phyloP scores from a whole-genome alignment of 1,140 invertebrate genomes.

The Drosophila erecta region DNA sequence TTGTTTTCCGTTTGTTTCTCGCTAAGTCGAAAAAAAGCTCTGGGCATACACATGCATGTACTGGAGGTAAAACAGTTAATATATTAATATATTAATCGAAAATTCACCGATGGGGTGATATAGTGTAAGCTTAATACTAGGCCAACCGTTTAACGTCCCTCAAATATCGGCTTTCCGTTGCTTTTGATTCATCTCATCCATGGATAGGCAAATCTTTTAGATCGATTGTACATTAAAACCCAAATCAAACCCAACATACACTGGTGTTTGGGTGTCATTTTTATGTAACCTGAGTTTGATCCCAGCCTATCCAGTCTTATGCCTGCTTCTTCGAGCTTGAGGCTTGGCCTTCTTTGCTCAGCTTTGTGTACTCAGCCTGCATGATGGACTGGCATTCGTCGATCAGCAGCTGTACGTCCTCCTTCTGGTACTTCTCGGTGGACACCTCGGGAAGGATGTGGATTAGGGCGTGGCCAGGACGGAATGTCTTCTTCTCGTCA shows the following conservation, averaged over 20 bases:
- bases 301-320: constrained; percentile 31
- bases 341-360: constrained; percentile 85
- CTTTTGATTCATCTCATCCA: constrained; percentile 33
- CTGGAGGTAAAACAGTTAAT: constrained; percentile 48
- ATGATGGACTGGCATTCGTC: constrained; percentile 88
- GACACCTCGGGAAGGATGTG: constrained; percentile 90
- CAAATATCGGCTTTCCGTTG: constrained; percentile 25
- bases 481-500: constrained; percentile 89
- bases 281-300: constrained; percentile 60
- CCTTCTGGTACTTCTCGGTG: constrained; percentile 87
- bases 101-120: constrained; percentile 26
- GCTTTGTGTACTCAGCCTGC: constrained; percentile 87
- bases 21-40: constrained; percentile 40
- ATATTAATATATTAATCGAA: constrained; percentile 25
- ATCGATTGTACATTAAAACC: constrained; percentile 33
- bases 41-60: constrained; percentile 7
- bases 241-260: constrained; percentile 15
- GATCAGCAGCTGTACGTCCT: constrained; percentile 88
- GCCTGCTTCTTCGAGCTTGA: constrained; percentile 53
- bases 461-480: constrained; percentile 89
- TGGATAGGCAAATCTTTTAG: constrained; percentile 32
- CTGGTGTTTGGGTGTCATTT: constrained; percentile 21
- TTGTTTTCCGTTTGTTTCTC: constrained; percentile 21
- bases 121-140: constrained; percentile 41
- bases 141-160: constrained; percentile 23